Base-by-base conservation (phyloP, 2,797 vertebrate species). In the Malurus leucopterus region DNA sequence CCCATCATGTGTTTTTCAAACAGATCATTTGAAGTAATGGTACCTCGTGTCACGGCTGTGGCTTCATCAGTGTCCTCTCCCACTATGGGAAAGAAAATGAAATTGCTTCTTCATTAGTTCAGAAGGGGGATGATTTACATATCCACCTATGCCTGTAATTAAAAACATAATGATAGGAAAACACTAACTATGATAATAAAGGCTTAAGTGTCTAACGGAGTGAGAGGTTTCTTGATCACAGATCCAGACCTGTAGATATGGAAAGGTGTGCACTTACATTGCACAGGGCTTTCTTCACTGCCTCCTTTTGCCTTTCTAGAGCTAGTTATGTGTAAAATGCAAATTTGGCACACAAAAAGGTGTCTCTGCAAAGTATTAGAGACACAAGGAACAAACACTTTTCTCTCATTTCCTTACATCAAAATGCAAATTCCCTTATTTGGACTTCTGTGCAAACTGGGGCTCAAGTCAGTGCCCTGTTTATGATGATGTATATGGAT, bases 121-220 rank as follows among this genome's bases (percentile, higher is more conserved):
- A 69, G 72, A 67, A 18, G 49, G 8, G 32, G 46, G n/a, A 63
- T 84, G 87, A 89, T 84, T 91, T 91, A 67, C 73, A 84, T 61
- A 88, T 69, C 83, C 24, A 61, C 78, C 55, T 70, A 32, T 63
- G 46, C 63, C 67, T 86, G 57, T 75, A 89, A 88, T 84, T 91
- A 91, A 89, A 89, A 81, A 11, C n/a, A 75, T 53, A 67, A 86
- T 27, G 55, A 38, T 59, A 86, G 68, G 41, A 84, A 81, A 93
- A 59, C 72, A 65, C 40, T 61, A 64, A 46, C 41, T 34, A 47
- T 47, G 72, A 43, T 73, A 91, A 41, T 34, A 81, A 58, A 57
- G 47, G 30, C 50, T 78, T 30, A 71, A 73, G n/a, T 59, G 17
- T 75, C 8, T 49, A 68, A 69, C 0, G 0, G 71, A 74, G 30